Evolutionary conservation across 1,140 invertebrate species (phyloP).

Genomic region (Drosophila yakuba): DNA sequence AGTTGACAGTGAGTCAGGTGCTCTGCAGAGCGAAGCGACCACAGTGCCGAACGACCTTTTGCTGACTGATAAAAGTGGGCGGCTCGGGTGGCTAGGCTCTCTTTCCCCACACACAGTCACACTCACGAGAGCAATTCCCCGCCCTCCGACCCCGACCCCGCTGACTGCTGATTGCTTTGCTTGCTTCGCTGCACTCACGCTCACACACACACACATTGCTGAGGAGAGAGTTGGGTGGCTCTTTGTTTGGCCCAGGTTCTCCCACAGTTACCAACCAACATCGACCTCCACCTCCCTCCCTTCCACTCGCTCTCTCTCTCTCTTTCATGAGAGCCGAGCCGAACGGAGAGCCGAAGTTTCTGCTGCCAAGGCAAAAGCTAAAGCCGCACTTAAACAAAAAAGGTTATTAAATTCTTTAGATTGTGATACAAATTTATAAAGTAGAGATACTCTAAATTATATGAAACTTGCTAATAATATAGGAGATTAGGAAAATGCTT

Average conservation of each 20-base stretch:
- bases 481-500: not conserved
- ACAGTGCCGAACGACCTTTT: slow-evolving; percentile 76
- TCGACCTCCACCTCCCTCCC: slow-evolving; percentile 1
- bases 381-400: slow-evolving; percentile 15
- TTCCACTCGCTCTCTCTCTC: not conserved
- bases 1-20: slow-evolving; percentile 59
- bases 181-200: slow-evolving; percentile 67
- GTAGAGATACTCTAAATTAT: not conserved
- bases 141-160: slow-evolving; percentile 69
- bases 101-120: slow-evolving; percentile 11
- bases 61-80: slow-evolving; percentile 79
- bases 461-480: not conserved
- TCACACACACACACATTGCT: slow-evolving; percentile 29
- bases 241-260: slow-evolving; percentile 58
- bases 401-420: not conserved
- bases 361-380: slow-evolving; percentile 30
- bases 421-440: not conserved
- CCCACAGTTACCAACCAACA: slow-evolving; percentile 18
- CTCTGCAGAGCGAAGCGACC: slow-evolving; percentile 48
- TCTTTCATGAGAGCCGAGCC: slow-evolving; percentile 11
- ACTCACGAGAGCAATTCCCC: slow-evolving; percentile 54
- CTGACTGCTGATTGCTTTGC: slow-evolving; percentile 81
- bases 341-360: slow-evolving; percentile 42
- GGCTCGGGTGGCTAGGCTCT: slow-evolving; percentile 50
- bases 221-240: slow-evolving; percentile 37